Evolutionary conservation across 2,113 vertebrate species (phyloP).

Genomic region (Carassius carassius): DNA sequence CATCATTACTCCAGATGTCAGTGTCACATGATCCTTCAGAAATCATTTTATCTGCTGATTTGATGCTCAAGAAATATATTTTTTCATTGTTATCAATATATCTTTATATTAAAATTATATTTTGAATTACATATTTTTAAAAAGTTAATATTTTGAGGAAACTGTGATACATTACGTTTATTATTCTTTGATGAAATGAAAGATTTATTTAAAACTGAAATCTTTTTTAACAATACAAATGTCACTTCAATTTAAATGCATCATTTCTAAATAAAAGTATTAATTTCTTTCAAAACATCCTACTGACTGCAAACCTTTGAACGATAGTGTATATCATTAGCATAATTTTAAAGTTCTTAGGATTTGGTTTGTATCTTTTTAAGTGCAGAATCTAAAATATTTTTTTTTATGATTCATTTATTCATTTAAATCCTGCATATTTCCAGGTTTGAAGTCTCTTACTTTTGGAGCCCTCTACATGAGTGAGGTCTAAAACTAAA

Average conservation of each 20-base stretch:
- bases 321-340: neutral
- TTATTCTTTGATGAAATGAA: too few relatives aligned
- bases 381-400: neutral
- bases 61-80: neutral
- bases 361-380: neutral
- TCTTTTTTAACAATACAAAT: neutral
- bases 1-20: neutral
- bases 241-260: neutral
- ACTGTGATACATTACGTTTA: neutral
- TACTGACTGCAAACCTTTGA: neutral
- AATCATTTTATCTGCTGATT: neutral
- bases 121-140: neutral
- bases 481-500: neutral
- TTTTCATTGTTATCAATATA: neutral
- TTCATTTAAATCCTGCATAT: neutral
- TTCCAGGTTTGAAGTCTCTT: neutral
- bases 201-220: too few relatives aligned
- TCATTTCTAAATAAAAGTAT: neutral
- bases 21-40: neutral
- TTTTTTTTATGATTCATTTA: neutral
- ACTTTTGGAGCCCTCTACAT: neutral
- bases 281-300: neutral
- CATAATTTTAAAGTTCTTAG: neutral
- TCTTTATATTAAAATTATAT: neutral
- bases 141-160: neutral